A percentile compares a stretch with the other conserved stretches of the same genome.
Conservation (phyloP, 2,888 invertebrate species). For the Perdita meconis region DNA sequence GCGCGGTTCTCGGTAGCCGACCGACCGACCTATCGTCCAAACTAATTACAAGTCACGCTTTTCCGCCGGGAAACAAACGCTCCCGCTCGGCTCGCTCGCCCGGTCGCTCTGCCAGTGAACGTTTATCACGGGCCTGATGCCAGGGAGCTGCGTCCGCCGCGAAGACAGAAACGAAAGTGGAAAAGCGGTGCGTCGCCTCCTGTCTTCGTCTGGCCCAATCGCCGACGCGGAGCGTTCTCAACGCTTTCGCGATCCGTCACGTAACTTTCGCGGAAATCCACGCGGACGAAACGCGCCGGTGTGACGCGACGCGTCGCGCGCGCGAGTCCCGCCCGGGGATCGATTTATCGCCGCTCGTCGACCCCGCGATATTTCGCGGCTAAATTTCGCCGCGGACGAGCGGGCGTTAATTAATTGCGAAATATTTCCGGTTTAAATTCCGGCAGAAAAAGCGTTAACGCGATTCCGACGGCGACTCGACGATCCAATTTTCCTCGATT, state of each 20-base stretch:
- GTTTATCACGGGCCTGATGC: slow-evolving; percentile 44
- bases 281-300: no score
- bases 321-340: no score
- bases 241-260: no score
- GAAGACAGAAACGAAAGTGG: slow-evolving; percentile 23
- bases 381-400: background rate
- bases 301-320: no score
- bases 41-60: slow-evolving; percentile 60
- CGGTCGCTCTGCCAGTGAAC: slow-evolving; percentile 29
- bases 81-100: slow-evolving; percentile 13
- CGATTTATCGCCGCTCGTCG: no score
- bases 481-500: no score
- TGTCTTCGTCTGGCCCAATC: background rate
- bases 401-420: slow-evolving; percentile 14
- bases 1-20: slow-evolving; percentile 44
- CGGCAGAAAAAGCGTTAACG: background rate
- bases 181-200: slow-evolving; percentile 4
- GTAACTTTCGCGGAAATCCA: no score
- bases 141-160: slow-evolving; percentile 17
- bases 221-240: background rate
- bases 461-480: no score
- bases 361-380: background rate
- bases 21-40: slow-evolving; percentile 49
- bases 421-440: background rate
- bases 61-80: slow-evolving; percentile 55